Percentiles rank a stretch among this genome's conserved stretches.
These are phyloP conservation scores for Herminia tarsipennalis DNA, from an alignment of 2,888 invertebrate genomes.

Conservation along the genomic window DNA sequence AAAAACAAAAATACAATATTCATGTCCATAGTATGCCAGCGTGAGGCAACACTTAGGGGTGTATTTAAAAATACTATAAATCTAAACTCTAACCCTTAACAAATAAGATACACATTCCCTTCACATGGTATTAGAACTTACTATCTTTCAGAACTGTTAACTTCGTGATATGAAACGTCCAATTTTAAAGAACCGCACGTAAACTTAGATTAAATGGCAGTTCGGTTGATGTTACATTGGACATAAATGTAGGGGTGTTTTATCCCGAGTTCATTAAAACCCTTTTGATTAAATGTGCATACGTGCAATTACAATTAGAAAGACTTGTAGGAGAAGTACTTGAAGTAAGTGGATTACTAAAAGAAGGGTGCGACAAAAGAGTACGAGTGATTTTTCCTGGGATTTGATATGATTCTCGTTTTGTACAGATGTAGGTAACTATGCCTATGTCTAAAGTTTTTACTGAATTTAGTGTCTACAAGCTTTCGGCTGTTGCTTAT, in stretches of 20 bases:
- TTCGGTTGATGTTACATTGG: slow-evolving; percentile 43
- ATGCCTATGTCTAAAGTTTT: too few relatives aligned
- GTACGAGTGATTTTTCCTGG: not conserved
- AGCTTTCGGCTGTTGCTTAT: not conserved
- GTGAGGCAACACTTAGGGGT: too few relatives aligned
- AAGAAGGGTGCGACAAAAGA: slow-evolving; percentile 7
- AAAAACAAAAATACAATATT: too few relatives aligned
- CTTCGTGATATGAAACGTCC: slow-evolving; percentile 40
- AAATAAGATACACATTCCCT: slow-evolving; percentile 2
- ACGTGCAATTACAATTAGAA: slow-evolving; percentile 67
- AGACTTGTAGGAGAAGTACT: slow-evolving; percentile 19
- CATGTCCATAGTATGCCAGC: too few relatives aligned
- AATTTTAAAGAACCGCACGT: slow-evolving; percentile 28
- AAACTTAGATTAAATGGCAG: slow-evolving; percentile 6
- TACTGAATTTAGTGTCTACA: too few relatives aligned
- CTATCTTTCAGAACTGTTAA: not conserved
- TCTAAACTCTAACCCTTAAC: not conserved
- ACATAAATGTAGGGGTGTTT: slow-evolving; percentile 39
- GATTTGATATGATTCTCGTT: not conserved
- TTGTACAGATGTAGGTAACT: not conserved
- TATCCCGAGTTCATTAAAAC: slow-evolving; percentile 70
- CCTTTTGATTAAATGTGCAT: slow-evolving; percentile 67
- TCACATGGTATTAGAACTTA: not conserved
- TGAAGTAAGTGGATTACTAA: slow-evolving; percentile 18
- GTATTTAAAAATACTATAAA: too few relatives aligned